Conservation (phyloP, 53 echinoderm and acorn worm genomes). For the Echinarachnius parma region DNA sequence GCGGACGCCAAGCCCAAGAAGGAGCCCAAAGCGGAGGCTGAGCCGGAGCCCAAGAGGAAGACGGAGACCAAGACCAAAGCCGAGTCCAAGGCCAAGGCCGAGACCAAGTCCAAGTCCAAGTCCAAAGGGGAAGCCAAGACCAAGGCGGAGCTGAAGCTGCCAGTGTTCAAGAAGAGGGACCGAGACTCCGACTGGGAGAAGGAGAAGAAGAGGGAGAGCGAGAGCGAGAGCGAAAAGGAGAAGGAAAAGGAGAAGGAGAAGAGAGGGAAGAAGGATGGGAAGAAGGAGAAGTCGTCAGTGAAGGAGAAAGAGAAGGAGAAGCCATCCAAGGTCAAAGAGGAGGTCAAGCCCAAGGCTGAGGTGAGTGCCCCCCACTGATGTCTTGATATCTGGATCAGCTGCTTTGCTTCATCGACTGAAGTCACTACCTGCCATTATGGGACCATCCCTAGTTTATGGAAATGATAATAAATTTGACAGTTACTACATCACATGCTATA, state of each 20-base stretch:
- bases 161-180: slow-evolving; percentile 8
- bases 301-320: slow-evolving; percentile 30
- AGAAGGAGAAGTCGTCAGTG: not conserved
- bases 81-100: slow-evolving; percentile 28
- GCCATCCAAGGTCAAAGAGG: slow-evolving; percentile 10
- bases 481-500: too few species aligned
- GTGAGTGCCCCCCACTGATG: too few species aligned
- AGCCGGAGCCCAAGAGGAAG: slow-evolving; percentile 19
- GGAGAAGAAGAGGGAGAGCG: slow-evolving; percentile 4
- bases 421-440: too few species aligned
- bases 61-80: slow-evolving; percentile 14
- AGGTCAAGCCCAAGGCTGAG: slow-evolving; percentile 28
- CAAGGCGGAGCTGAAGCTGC: slow-evolving; percentile 8
- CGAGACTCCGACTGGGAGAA: not conserved
- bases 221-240: not conserved
- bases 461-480: too few species aligned
- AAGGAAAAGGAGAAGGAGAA: slow-evolving; percentile 5
- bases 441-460: too few species aligned
- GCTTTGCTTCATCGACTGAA: too few species aligned
- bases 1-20: slow-evolving; percentile 39
- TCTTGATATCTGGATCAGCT: too few species aligned
- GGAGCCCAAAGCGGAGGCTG: slow-evolving; percentile 4
- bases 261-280: not conserved
- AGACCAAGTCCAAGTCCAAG: slow-evolving; percentile 20
- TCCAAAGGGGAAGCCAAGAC: slow-evolving; percentile 13